A percentile compares a stretch with the other conserved stretches of the same genome.
phyloP scores from a whole-genome alignment of 2,888 invertebrate species.

The Zaprionus bogoriensis region DNA sequence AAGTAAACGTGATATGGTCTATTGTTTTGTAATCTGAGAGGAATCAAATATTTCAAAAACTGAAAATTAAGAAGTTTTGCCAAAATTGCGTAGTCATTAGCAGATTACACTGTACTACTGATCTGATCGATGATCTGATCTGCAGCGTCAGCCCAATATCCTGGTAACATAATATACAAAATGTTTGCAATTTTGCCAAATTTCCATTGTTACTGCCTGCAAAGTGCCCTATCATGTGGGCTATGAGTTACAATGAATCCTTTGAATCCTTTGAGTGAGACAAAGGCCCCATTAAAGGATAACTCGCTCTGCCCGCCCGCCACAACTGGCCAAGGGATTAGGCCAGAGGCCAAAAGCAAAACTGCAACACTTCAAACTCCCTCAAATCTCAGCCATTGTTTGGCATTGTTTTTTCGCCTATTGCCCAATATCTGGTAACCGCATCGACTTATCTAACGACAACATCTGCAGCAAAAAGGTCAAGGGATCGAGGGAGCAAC shows the following conservation, averaged over 20 bases:
- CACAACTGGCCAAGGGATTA: conserved; percentile 37
- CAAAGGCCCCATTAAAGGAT: conserved; percentile 36
- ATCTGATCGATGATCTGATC: background rate
- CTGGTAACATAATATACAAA: background rate
- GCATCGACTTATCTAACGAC: conserved; percentile 35
- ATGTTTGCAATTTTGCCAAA: background rate
- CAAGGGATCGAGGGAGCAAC: conserved; percentile 47
- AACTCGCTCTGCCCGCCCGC: conserved; percentile 34
- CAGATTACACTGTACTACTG: background rate
- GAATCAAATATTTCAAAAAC: background rate
- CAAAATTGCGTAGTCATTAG: background rate
- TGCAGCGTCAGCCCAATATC: too few species aligned
- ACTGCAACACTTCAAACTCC: too few species aligned
- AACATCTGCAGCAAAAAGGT: conserved; percentile 60
- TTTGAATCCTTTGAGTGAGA: conserved; percentile 29
- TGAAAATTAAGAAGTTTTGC: too few species aligned
- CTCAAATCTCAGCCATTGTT: too few species aligned
- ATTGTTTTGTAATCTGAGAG: background rate
- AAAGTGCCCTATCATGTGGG: conserved; percentile 47
- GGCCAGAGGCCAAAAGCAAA: conserved; percentile 30
- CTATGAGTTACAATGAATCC: conserved; percentile 21
- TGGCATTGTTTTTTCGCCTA: conserved; percentile 3
- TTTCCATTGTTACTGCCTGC: conserved; percentile 3
- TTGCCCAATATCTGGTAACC: conserved; percentile 46
- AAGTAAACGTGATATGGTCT: background rate